These are phyloP conservation scores for Alethe diademata DNA, from an alignment of 2,113 vertebrate species.

Conservation along the genomic window DNA sequence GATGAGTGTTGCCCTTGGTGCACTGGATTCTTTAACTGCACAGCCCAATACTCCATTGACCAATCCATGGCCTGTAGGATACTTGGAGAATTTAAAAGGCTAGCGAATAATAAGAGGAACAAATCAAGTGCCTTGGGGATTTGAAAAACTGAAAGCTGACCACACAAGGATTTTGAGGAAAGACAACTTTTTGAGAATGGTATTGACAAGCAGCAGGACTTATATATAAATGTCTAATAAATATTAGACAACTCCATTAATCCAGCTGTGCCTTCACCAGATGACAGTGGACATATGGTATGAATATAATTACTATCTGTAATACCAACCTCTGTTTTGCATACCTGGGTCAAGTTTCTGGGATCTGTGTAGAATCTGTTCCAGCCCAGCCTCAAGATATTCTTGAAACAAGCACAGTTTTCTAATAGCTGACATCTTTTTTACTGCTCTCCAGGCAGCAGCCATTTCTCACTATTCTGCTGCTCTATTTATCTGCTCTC, in stretches of 20 bases:
- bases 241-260: background rate
- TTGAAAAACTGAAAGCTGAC: background rate
- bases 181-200: background rate
- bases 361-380: background rate
- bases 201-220: background rate
- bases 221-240: background rate
- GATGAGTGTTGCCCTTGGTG: constrained; percentile 2
- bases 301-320: background rate
- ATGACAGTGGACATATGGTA: background rate
- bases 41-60: background rate
- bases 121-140: background rate
- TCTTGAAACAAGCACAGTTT: background rate
- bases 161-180: background rate
- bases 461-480: background rate
- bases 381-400: background rate
- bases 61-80: background rate
- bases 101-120: background rate
- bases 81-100: background rate
- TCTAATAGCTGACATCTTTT: background rate
- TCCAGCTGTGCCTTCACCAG: background rate
- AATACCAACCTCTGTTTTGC: background rate
- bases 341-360: background rate
- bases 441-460: background rate
- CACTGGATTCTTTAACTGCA: background rate
- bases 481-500: background rate